Evolutionary conservation across 2,888 invertebrate genomes (phyloP).

Genomic region (Embidobia sp.): DNA sequence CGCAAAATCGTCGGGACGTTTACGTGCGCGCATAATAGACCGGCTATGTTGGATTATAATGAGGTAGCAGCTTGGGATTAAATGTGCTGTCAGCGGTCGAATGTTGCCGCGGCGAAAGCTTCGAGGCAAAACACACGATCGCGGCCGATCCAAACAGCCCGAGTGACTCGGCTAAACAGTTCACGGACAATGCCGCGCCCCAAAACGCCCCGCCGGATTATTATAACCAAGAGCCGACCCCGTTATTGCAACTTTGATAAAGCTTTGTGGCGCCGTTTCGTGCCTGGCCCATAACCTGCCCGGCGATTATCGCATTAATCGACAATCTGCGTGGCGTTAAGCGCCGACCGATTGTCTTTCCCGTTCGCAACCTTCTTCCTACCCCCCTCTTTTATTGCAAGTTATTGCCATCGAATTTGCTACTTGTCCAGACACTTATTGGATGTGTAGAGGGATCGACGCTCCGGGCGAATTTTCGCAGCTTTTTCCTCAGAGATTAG

Average conservation of each 20-base stretch:
- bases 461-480: too few relatives aligned
- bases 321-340: neutral
- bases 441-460: too few relatives aligned
- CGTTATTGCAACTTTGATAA: conserved; percentile 65
- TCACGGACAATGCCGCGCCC: conserved; percentile 59
- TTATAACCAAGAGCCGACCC: conserved; percentile 68
- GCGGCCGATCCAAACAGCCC: conserved; percentile 56
- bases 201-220: conserved; percentile 68
- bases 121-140: conserved; percentile 63
- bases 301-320: conserved; percentile 30
- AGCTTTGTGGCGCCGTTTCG: conserved; percentile 40
- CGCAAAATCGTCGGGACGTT: conserved; percentile 69
- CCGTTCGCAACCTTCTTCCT: too few relatives aligned
- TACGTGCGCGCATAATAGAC: conserved; percentile 69
- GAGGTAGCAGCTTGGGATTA: conserved; percentile 71
- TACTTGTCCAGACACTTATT: too few relatives aligned
- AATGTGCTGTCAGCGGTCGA: conserved; percentile 64
- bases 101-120: conserved; percentile 53
- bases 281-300: neutral
- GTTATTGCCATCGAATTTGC: too few relatives aligned
- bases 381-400: too few relatives aligned
- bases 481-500: too few relatives aligned
- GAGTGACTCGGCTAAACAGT: conserved; percentile 69
- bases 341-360: too few relatives aligned
- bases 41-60: conserved; percentile 70